Evolutionary conservation across 2,888 invertebrate species (phyloP).

Genomic region (Mayetiola destructor): DNA sequence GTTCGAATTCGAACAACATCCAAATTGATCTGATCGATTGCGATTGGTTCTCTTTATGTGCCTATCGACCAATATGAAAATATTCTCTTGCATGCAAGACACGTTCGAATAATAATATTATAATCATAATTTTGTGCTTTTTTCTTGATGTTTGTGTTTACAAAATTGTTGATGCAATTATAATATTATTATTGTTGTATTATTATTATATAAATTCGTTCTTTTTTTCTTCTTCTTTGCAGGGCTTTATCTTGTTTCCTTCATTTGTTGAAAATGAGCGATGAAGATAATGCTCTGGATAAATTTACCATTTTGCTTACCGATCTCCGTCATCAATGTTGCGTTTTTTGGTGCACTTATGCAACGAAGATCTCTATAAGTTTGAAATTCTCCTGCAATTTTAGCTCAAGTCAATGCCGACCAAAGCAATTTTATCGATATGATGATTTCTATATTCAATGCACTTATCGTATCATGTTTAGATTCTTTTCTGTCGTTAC

Average conservation of each 20-base stretch:
- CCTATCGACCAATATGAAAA: no score
- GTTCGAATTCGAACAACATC: no score
- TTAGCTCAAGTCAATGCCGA: not conserved
- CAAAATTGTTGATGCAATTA: no score
- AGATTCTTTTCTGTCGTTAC: not conserved
- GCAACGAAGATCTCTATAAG: not conserved
- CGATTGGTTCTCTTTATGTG: no score
- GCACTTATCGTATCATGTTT: no score
- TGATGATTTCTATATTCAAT: conserved; percentile 4
- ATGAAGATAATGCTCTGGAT: not conserved
- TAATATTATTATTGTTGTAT: no score
- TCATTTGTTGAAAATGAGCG: not conserved
- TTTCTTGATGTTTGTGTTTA: no score
- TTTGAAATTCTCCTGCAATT: not conserved
- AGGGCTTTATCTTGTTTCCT: not conserved
- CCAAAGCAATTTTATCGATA: not conserved
- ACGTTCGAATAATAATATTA: no score
- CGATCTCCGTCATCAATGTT: not conserved
- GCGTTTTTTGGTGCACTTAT: not conserved
- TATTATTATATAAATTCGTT: not conserved
- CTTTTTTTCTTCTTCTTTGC: not conserved
- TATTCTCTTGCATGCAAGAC: no score
- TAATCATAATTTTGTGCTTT: no score
- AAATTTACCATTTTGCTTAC: not conserved
- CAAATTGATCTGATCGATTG: no score